Evolutionary conservation across 1,140 invertebrate genomes (phyloP), one percentile per base, ranked within the genome.

Genomic region (Asbolus verrucosus): DNA sequence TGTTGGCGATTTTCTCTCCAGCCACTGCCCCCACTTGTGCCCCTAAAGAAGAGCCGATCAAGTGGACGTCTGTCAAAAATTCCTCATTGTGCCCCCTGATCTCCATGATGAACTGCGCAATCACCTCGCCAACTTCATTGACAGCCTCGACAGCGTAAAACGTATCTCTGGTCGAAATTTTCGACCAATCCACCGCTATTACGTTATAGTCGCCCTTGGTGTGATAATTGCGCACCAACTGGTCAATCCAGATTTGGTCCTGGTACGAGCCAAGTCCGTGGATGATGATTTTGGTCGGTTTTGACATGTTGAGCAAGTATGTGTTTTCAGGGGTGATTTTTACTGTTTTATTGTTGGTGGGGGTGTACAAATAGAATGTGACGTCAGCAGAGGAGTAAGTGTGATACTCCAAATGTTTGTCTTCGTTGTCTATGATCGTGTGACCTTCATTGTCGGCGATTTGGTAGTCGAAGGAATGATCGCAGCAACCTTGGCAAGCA

Each of bases 11-110:
- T 18, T 41, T 27, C 3, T 76, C 76, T 13, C 18, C 87, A 0
- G 85, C 84, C 9, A 85, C 82, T 0, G 86, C 87, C 0, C 86
- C 85, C 0, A 85, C 78, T 36, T 89, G 87, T 0, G 85, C 87
- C 0, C 87, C 87, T n/a, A 89, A 68, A 65, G 87, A 88, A 74
- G 88, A 86, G 0, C 87, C 87, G 1, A 89, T 77, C 14, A 88
- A 65, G 74, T 88, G 87, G 0, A 81, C 46, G 0, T 54, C 21
- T 1, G 46, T 27, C n/a, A 54, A 24, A 21, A 13, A 54, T 21
- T 54, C 19, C 14, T n/a, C n/a, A 11, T 27, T 54, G 3, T 24
- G n/a, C 8, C 27, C 4, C 2, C 19, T 27, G 19, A 54, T n/a
- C 11, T 54, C 19, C 21, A 54, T 14, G 21, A 54, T 54, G 21